Evolutionary conservation across 2,797 vertebrate species (phyloP).

Genomic region (Lophotriccus pileatus): DNA sequence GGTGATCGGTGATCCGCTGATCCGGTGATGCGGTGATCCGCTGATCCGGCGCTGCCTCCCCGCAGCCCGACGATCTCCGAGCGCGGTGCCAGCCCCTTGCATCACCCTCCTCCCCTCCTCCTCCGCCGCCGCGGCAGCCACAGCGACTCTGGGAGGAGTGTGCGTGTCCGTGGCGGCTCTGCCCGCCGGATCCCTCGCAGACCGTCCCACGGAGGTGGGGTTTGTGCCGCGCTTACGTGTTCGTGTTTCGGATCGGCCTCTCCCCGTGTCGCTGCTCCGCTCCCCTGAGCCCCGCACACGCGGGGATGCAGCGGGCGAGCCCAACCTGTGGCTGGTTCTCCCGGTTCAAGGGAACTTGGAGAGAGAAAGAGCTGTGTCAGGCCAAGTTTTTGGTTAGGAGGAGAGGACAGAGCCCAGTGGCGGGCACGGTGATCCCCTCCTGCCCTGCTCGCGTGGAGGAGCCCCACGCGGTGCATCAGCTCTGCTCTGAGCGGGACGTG

Average conservation of each 20-base stretch:
- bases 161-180: neutral
- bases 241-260: neutral
- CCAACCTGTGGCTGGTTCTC: neutral
- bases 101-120: slow-evolving; percentile 29
- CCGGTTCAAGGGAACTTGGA: neutral
- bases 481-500: accelerated
- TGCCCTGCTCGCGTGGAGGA: neutral
- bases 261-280: neutral
- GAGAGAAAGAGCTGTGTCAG: neutral
- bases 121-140: neutral
- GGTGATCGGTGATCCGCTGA: too few relatives aligned
- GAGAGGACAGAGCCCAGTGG: neutral
- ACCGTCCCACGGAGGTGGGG: neutral
- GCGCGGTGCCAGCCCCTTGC: neutral
- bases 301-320: neutral
- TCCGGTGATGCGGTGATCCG: too few relatives aligned
- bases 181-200: neutral
- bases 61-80: neutral
- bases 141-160: slow-evolving; percentile 23
- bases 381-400: neutral
- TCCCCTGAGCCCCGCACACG: accelerated
- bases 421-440: neutral
- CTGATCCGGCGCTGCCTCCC: neutral
- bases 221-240: slow-evolving; percentile 46
- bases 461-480: accelerated